phyloP scores from a whole-genome alignment of 2,113 vertebrate species.

The Oreocharis arfaki region DNA sequence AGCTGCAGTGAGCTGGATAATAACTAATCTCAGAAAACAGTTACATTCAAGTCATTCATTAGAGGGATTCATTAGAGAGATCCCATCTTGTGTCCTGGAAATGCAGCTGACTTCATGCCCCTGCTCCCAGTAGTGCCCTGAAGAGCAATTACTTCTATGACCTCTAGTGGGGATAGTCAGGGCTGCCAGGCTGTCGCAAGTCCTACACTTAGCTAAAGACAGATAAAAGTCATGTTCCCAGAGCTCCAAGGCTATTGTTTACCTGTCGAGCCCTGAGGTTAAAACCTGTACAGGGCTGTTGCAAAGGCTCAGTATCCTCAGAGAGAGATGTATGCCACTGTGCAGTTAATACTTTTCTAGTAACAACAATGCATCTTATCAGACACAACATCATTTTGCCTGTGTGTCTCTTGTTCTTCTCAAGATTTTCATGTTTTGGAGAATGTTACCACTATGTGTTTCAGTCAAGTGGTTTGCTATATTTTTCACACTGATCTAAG shows the following conservation, averaged over 20 bases:
- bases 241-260: background rate
- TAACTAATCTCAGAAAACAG: background rate
- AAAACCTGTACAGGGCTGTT: background rate
- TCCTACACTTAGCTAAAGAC: background rate
- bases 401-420: background rate
- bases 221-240: background rate
- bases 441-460: background rate
- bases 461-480: background rate
- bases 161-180: slow-evolving; percentile 34
- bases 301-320: background rate
- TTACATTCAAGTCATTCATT: background rate
- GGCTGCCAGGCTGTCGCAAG: background rate
- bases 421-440: background rate
- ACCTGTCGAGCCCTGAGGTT: background rate
- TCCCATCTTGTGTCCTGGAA: background rate
- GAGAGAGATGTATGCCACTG: background rate
- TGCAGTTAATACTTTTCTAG: background rate
- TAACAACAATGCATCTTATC: background rate
- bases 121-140: background rate
- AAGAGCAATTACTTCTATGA: background rate
- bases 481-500: background rate
- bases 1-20: background rate
- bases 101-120: background rate
- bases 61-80: background rate
- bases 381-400: background rate